phyloP scores from a whole-genome alignment of 2,797 vertebrate genomes.

The Channa striata region DNA sequence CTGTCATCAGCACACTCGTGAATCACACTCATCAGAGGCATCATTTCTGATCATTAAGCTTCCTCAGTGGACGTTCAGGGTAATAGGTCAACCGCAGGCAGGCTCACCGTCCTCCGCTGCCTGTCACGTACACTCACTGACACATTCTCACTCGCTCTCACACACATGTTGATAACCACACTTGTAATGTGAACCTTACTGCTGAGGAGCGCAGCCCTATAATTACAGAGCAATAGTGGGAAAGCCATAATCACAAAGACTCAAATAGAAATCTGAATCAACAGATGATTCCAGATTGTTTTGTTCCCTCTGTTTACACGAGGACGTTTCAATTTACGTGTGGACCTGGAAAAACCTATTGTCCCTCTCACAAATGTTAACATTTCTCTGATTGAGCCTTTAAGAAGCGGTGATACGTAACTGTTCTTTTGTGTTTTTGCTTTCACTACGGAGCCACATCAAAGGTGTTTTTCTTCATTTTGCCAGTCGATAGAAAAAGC shows the following conservation, averaged over 20 bases:
- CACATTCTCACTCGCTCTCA: slow-evolving; percentile 73
- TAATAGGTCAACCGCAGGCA: slow-evolving; percentile 70
- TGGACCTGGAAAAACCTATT: slow-evolving; percentile 63
- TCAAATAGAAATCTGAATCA: slow-evolving; percentile 82
- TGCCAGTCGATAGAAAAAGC: slow-evolving; percentile 19
- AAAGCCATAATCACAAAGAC: slow-evolving; percentile 83
- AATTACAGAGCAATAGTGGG: slow-evolving; percentile 75
- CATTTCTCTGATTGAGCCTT: slow-evolving; percentile 59
- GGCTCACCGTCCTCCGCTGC: slow-evolving; percentile 42
- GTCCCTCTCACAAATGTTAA: slow-evolving; percentile 64
- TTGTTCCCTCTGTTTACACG: slow-evolving; percentile 69
- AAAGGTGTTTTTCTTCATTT: slow-evolving; percentile 51
- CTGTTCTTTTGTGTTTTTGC: slow-evolving; percentile 58
- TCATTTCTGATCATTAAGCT: slow-evolving; percentile 54
- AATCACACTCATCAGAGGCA: slow-evolving; percentile 32
- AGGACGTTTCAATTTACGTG: slow-evolving; percentile 61
- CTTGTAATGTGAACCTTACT: slow-evolving; percentile 79
- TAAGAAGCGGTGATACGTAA: slow-evolving; percentile 46
- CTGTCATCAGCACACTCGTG: slow-evolving; percentile 20
- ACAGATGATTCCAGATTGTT: slow-evolving; percentile 80
- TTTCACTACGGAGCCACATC: slow-evolving; percentile 67
- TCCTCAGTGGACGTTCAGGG: slow-evolving; percentile 49
- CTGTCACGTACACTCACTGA: slow-evolving; percentile 69
- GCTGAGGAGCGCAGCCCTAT: slow-evolving; percentile 67
- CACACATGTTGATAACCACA: slow-evolving; percentile 80